phyloP scores from a whole-genome alignment of 2,113 vertebrate genomes.

The Junco hyemalis region DNA sequence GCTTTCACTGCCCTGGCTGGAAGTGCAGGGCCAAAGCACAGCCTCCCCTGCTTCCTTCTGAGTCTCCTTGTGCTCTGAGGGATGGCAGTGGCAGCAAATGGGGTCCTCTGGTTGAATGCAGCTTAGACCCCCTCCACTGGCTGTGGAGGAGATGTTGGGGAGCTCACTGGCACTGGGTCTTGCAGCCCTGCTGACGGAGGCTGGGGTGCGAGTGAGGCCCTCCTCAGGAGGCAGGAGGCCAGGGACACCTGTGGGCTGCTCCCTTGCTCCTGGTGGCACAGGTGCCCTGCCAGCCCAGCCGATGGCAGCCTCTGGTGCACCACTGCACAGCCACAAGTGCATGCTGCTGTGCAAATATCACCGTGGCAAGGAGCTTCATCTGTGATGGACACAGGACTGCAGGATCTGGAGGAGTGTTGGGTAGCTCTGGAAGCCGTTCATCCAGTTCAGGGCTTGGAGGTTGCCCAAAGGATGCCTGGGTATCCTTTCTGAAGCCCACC shows the following conservation, averaged over 20 bases:
- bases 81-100: rapidly evolving
- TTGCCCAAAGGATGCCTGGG: background rate
- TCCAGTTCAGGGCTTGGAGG: background rate
- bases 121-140: background rate
- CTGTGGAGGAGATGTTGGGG: background rate
- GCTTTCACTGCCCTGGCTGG: rapidly evolving
- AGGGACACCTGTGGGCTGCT: too few relatives aligned
- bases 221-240: rapidly evolving
- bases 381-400: background rate
- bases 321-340: rapidly evolving
- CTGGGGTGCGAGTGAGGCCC: background rate
- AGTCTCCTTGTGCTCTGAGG: background rate
- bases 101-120: background rate
- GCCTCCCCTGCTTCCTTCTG: background rate
- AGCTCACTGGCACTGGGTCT: background rate
- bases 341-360: rapidly evolving
- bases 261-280: background rate
- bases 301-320: rapidly evolving
- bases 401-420: too few relatives aligned
- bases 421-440: background rate
- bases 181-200: background rate
- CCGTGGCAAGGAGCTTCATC: rapidly evolving
- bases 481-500: background rate
- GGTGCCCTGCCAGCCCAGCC: background rate
- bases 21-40: background rate